Evolutionary conservation across 2,888 invertebrate species (phyloP).

Genomic region (Laspeyria flexula): DNA sequence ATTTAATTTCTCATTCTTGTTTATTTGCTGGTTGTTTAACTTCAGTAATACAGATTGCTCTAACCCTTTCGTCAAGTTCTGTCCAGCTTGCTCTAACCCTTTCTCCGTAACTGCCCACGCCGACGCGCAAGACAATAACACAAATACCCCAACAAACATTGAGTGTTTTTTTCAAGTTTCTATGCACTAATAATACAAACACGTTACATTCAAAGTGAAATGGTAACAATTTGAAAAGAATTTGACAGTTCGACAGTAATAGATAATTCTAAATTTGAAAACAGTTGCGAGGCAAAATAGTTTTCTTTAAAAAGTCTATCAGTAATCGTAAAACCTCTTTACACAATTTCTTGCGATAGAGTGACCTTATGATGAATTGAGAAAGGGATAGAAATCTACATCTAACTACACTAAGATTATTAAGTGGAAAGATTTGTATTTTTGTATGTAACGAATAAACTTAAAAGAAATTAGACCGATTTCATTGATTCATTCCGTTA

Average conservation of each 20-base stretch:
- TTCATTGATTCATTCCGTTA: too few relatives aligned
- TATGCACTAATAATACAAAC: too few relatives aligned
- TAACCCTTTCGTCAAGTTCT: background rate
- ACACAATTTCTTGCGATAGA: too few relatives aligned
- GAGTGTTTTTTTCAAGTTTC: too few relatives aligned
- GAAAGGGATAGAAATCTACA: too few relatives aligned
- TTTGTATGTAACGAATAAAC: too few relatives aligned
- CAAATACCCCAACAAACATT: background rate
- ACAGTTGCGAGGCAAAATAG: background rate
- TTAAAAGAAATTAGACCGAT: too few relatives aligned
- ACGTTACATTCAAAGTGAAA: too few relatives aligned
- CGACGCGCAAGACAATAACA: background rate
- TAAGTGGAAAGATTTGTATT: too few relatives aligned
- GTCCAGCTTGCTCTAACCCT: background rate
- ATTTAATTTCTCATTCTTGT: background rate
- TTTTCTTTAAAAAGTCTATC: background rate
- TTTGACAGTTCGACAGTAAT: background rate
- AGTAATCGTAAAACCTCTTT: background rate
- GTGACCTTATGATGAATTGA: too few relatives aligned
- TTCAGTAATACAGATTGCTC: background rate
- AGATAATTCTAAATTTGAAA: background rate
- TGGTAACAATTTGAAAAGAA: too few relatives aligned
- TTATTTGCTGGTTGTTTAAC: background rate
- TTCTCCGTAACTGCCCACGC: background rate
- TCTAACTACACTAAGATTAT: too few relatives aligned